Percentiles rank a stretch among this genome's conserved stretches.
phyloP scores from a whole-genome alignment of 2,113 vertebrate genomes.

The Pseudonaja textilis region DNA sequence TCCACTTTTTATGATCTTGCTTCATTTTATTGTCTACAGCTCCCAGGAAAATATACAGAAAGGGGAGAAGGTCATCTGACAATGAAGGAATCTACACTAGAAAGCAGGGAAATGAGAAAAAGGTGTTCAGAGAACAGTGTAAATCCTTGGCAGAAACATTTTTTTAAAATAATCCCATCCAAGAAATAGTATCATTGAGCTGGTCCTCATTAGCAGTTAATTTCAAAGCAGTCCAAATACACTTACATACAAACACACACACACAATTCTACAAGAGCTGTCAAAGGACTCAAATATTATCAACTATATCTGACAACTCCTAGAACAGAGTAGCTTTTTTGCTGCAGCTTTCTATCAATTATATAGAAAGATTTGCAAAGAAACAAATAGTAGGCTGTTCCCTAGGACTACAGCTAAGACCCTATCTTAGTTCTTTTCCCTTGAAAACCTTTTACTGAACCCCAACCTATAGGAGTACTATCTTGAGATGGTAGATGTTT shows the following conservation, averaged over 20 bases:
- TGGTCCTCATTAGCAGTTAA: not conserved
- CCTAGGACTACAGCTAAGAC: not conserved
- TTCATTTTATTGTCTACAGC: not conserved
- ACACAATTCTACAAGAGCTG: not conserved
- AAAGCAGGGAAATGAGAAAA: not conserved
- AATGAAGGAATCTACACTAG: not conserved
- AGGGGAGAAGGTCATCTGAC: not conserved
- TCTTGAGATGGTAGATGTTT: not conserved
- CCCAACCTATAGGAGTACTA: not conserved
- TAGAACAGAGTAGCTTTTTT: not conserved
- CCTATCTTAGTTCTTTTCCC: not conserved
- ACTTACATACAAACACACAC: not conserved
- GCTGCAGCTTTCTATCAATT: not conserved
- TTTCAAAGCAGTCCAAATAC: not conserved
- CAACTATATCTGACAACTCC: not conserved
- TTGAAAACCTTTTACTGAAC: not conserved
- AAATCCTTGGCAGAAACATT: not conserved
- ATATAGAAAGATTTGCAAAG: not conserved
- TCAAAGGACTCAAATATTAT: not conserved
- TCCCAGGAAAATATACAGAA: not conserved
- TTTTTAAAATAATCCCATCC: not conserved
- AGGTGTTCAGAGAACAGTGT: not conserved
- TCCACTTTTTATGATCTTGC: not conserved
- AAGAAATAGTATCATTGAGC: not conserved
- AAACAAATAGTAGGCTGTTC: not conserved